Conservation (phyloP, 2,888 invertebrate species). For the Cryptus viduatorius region DNA sequence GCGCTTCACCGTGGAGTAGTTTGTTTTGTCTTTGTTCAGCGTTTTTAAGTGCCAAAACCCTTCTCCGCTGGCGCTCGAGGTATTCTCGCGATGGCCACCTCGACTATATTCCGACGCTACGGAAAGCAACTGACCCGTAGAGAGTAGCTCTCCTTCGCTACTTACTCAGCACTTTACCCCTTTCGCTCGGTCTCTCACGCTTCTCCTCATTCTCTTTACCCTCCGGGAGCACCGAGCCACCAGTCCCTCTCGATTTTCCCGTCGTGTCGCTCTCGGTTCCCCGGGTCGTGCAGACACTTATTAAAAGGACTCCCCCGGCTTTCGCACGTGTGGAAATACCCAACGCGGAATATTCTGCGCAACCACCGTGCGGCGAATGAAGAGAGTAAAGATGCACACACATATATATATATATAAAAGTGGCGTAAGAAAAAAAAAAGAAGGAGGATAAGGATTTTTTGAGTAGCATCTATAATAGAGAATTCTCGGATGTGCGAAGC, state of each 20-base stretch:
- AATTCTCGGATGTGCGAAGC: background rate
- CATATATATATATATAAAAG: background rate
- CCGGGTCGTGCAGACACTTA: slow-evolving; percentile 10
- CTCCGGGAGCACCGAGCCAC: slow-evolving; percentile 14
- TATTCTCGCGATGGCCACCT: slow-evolving; percentile 44
- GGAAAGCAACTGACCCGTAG: slow-evolving; percentile 62
- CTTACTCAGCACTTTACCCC: slow-evolving; percentile 61
- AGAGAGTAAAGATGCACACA: background rate
- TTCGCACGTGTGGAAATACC: slow-evolving; percentile 6
- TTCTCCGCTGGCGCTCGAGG: background rate
- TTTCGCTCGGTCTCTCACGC: slow-evolving; percentile 47
- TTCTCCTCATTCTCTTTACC: background rate
- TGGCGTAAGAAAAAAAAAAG: background rate
- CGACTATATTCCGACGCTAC: slow-evolving; percentile 28
- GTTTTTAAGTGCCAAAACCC: slow-evolving; percentile 46
- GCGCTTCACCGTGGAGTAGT: slow-evolving; percentile 12
- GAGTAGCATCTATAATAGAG: slow-evolving; percentile 8
- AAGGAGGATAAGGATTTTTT: slow-evolving; percentile 3
- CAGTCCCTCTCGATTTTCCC: background rate
- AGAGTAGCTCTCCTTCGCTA: slow-evolving; percentile 53
- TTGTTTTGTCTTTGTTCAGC: slow-evolving; percentile 59
- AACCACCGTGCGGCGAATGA: slow-evolving; percentile 23
- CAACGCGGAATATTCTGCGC: slow-evolving; percentile 19
- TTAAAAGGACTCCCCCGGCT: slow-evolving; percentile 18
- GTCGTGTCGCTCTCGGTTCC: background rate